Conservation (phyloP, 2,113 vertebrate species). For the Crotophaga sulcirostris region DNA sequence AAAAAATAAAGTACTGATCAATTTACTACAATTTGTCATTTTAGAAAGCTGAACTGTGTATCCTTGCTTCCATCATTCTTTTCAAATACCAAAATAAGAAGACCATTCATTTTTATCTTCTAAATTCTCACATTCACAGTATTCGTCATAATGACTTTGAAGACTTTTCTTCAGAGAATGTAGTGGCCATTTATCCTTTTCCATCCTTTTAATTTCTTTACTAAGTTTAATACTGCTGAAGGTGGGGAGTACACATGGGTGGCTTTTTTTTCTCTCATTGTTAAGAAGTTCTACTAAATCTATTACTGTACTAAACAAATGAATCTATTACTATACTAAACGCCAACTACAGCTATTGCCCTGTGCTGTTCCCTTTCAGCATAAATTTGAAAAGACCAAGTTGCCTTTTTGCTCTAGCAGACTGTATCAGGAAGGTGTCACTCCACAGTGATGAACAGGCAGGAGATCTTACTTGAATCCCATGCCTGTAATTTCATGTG, state of each 20-base stretch:
- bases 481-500: background rate
- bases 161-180: background rate
- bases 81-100: background rate
- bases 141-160: background rate
- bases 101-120: background rate
- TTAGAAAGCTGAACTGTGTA: background rate
- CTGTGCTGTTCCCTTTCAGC: background rate
- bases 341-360: background rate
- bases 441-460: background rate
- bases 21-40: background rate
- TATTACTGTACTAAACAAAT: background rate
- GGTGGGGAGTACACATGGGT: too few relatives aligned
- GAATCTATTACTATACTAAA: background rate
- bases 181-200: background rate
- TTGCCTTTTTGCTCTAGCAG: background rate
- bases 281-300: background rate
- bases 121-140: background rate
- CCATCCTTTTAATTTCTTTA: background rate
- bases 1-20: background rate
- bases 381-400: background rate
- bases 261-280: background rate
- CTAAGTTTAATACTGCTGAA: background rate
- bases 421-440: background rate
- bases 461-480: slow-evolving; percentile 1
- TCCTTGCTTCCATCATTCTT: background rate